Conservation (phyloP, 2,888 invertebrate species). For the Gandaritis pyraliata region DNA sequence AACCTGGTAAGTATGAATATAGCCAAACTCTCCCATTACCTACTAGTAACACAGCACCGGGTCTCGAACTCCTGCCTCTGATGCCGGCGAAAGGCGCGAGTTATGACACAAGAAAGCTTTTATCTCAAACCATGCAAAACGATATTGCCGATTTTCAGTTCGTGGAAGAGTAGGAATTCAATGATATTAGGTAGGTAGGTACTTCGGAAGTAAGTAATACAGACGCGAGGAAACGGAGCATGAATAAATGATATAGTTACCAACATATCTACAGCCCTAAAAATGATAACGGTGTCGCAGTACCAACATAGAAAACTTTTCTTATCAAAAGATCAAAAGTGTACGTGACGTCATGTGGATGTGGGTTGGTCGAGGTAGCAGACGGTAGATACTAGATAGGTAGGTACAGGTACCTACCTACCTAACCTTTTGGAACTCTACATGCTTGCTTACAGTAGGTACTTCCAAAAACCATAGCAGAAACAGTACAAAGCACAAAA, state of each 20-base stretch:
- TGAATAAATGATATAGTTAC: conserved; percentile 2
- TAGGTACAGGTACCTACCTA: no score
- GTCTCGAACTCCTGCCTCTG: conserved; percentile 53
- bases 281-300: no score
- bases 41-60: conserved; percentile 21
- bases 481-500: no score
- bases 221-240: conserved; percentile 4
- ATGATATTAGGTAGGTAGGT: conserved; percentile 26
- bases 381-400: no score
- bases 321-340: no score
- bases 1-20: conserved; percentile 1
- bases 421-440: no score
- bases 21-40: conserved; percentile 19
- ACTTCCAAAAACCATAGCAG: no score
- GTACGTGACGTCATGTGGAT: no score
- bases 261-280: not conserved
- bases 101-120: conserved; percentile 71
- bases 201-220: conserved; percentile 19
- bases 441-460: no score
- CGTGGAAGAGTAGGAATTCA: conserved; percentile 31
- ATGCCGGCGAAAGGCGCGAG: conserved; percentile 39
- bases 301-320: no score
- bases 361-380: no score
- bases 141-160: conserved; percentile 40
- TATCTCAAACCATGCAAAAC: conserved; percentile 56